A percentile compares a stretch with the other conserved stretches of the same genome.
Evolutionary conservation across 2,888 invertebrate species (phyloP).

Genomic region (Apotomis betuletana): DNA sequence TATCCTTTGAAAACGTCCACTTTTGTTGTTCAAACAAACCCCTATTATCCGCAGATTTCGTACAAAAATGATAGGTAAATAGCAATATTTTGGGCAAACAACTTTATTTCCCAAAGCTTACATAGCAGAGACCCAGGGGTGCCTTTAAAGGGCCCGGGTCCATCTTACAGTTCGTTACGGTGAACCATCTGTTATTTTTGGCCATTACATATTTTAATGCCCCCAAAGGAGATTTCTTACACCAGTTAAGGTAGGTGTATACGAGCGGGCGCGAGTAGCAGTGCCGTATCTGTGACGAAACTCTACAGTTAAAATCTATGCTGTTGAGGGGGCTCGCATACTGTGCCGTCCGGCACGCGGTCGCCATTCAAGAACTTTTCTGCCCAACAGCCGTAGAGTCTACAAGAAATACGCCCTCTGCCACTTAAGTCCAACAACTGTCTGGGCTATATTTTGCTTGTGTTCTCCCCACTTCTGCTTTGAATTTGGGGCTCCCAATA

Average conservation of each 20-base stretch:
- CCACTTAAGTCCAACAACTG: too few species aligned
- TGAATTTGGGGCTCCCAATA: too few species aligned
- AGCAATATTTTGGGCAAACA: conserved; percentile 80
- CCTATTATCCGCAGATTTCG: conserved; percentile 76
- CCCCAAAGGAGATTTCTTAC: conserved; percentile 65
- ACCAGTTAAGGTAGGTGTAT: conserved; percentile 47
- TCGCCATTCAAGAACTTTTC: too few species aligned
- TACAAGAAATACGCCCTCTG: too few species aligned
- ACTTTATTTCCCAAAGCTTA: conserved; percentile 75
- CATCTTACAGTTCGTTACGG: conserved; percentile 75
- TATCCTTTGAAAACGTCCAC: conserved; percentile 59
- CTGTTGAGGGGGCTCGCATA: too few species aligned
- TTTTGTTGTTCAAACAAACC: conserved; percentile 69
- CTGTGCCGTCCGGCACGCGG: too few species aligned
- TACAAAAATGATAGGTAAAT: conserved; percentile 79
- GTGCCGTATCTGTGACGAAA: too few species aligned
- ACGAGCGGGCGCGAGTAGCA: not conserved
- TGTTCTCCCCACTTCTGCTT: too few species aligned
- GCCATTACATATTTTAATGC: conserved; percentile 80
- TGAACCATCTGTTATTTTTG: conserved; percentile 80
- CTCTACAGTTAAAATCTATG: too few species aligned
- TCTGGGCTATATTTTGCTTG: too few species aligned
- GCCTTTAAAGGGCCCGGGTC: conserved; percentile 64
- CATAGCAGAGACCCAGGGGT: conserved; percentile 65
- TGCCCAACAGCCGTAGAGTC: too few species aligned